Conservation (phyloP, 2,797 vertebrate genomes). For the Neopelma chrysocephalum region DNA sequence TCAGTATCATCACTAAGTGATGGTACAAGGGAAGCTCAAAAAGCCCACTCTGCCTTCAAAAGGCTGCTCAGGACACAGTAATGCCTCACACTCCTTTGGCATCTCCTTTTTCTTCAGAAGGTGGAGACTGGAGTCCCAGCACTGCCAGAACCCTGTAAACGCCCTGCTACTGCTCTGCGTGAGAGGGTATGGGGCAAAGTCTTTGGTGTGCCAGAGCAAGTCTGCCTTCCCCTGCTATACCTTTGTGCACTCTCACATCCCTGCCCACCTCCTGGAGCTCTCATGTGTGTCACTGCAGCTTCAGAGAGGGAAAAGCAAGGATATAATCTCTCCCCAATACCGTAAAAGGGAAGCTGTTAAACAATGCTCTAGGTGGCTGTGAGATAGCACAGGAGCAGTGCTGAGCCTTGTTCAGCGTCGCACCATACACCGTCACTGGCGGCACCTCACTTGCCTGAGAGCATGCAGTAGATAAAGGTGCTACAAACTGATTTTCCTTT, state of each 20-base stretch:
- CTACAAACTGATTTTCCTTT: not conserved
- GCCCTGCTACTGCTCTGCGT: fast-evolving
- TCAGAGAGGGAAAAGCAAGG: not conserved
- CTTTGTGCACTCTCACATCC: not conserved
- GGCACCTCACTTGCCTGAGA: not conserved
- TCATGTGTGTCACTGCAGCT: fast-evolving
- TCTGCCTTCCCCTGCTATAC: not conserved
- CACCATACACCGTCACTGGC: fast-evolving
- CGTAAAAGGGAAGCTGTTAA: not conserved
- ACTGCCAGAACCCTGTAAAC: not conserved
- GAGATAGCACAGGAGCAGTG: not conserved
- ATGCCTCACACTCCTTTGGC: not conserved
- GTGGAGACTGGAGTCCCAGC: not conserved
- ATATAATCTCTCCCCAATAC: not conserved
- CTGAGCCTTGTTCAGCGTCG: fast-evolving
- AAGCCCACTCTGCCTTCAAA: not conserved
- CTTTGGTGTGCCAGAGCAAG: not conserved
- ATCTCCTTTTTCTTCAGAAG: not conserved
- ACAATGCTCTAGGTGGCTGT: not conserved
- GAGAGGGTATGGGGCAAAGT: not conserved
- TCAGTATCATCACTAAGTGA: not conserved
- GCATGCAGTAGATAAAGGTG: not conserved
- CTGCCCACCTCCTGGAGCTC: not conserved
- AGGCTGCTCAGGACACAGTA: not conserved
- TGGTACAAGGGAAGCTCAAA: not conserved